Evolutionary conservation across 2,888 invertebrate species (phyloP).

Genomic region (Tipula unca): DNA sequence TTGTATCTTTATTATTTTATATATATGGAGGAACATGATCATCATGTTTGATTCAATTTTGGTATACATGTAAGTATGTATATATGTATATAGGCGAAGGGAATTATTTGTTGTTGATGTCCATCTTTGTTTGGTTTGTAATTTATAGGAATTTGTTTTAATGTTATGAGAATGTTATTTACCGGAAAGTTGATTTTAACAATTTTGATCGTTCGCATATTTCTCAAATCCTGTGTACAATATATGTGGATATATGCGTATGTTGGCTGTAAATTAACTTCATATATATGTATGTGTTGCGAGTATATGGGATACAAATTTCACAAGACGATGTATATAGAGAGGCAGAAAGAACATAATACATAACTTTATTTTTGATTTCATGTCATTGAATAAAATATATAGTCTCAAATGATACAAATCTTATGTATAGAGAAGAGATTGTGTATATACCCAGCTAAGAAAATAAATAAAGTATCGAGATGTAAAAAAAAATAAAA

Average conservation of each 20-base stretch:
- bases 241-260: too few species aligned
- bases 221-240: neutral
- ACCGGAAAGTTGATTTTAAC: neutral
- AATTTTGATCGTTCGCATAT: neutral
- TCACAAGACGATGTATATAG: neutral
- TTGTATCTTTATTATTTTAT: neutral
- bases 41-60: neutral
- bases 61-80: neutral
- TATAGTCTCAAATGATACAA: neutral
- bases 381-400: neutral
- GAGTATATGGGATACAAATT: neutral
- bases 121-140: neutral
- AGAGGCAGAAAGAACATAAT: neutral
- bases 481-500: neutral
- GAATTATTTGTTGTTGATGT: neutral
- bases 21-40: neutral
- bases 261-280: neutral
- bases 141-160: neutral
- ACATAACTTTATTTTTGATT: neutral
- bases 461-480: conserved; percentile 14
- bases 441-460: neutral
- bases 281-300: neutral
- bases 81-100: neutral
- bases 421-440: neutral
- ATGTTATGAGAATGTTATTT: neutral